phyloP scores from a whole-genome alignment of 2,888 invertebrate species.

The Dioctria linearis region DNA sequence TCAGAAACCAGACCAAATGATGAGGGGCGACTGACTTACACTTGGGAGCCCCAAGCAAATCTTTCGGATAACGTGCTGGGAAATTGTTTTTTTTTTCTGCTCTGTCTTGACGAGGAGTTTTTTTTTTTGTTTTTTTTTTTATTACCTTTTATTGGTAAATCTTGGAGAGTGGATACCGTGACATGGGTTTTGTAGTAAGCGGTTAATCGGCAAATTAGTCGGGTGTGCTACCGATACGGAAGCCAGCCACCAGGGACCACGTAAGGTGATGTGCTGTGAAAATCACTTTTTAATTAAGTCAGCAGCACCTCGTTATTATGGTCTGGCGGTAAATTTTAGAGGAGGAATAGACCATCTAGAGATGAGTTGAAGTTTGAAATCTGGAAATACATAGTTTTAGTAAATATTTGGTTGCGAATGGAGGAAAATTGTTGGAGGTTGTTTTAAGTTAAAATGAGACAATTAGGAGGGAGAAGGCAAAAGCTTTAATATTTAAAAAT shows the following conservation, averaged over 20 bases:
- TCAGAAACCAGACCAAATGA: slow-evolving; percentile 12
- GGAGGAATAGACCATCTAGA: neutral
- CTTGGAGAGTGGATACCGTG: slow-evolving; percentile 26
- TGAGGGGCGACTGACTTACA: slow-evolving; percentile 27
- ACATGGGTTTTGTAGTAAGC: slow-evolving; percentile 47
- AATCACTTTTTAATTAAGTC: slow-evolving; percentile 49
- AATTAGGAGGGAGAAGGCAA: no score
- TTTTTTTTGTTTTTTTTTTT: neutral
- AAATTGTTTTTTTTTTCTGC: slow-evolving; percentile 46
- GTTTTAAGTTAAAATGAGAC: no score
- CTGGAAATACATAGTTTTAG: no score
- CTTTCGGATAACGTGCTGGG: slow-evolving; percentile 53
- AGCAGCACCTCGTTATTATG: slow-evolving; percentile 26
- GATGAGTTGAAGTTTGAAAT: no score
- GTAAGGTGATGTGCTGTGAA: slow-evolving; percentile 25
- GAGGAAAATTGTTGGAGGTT: no score
- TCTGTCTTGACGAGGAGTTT: neutral
- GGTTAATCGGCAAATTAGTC: slow-evolving; percentile 52
- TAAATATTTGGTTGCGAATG: no score
- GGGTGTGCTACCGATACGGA: slow-evolving; percentile 47
- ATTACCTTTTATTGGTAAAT: slow-evolving; percentile 52
- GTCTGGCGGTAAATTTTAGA: slow-evolving; percentile 8
- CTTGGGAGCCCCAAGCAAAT: slow-evolving; percentile 46
- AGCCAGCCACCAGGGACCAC: slow-evolving; percentile 50
- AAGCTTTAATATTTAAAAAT: no score